These are phyloP conservation scores for Ctena decussata DNA, from an alignment of 2,888 invertebrate species.

Conservation along the genomic window DNA sequence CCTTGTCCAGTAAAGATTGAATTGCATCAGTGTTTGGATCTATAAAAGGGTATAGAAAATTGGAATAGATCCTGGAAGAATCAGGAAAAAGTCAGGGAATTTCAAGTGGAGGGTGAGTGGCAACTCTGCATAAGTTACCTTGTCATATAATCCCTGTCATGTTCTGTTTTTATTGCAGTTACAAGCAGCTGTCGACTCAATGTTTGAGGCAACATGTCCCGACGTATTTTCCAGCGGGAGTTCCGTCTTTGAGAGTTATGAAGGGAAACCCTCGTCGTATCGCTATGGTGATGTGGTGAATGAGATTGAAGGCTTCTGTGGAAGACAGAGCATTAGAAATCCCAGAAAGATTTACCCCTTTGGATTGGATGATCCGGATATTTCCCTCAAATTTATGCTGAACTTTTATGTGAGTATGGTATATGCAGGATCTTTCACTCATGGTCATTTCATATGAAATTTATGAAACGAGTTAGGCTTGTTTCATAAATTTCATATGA, in stretches of 20 bases:
- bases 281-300: not conserved
- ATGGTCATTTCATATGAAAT: no score
- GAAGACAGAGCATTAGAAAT: conserved; percentile 26
- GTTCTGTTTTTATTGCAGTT: conserved; percentile 1
- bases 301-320: conserved; percentile 36
- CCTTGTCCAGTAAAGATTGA: no score
- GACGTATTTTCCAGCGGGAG: not conserved
- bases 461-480: no score
- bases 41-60: no score
- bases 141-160: no score
- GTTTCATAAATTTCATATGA: no score
- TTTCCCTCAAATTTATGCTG: not conserved
- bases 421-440: no score
- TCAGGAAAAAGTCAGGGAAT: no score
- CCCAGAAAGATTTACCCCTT: not conserved
- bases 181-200: not conserved
- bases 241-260: conserved; percentile 16
- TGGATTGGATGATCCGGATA: not conserved
- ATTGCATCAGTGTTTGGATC: no score
- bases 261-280: not conserved
- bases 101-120: no score
- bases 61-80: no score
- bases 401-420: not conserved
- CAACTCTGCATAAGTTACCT: no score
- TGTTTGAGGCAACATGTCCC: conserved; percentile 43